Evolutionary conservation across 2,888 invertebrate genomes (phyloP), one percentile per base, ranked within the genome.

Genomic region (Capitulum mitella): DNA sequence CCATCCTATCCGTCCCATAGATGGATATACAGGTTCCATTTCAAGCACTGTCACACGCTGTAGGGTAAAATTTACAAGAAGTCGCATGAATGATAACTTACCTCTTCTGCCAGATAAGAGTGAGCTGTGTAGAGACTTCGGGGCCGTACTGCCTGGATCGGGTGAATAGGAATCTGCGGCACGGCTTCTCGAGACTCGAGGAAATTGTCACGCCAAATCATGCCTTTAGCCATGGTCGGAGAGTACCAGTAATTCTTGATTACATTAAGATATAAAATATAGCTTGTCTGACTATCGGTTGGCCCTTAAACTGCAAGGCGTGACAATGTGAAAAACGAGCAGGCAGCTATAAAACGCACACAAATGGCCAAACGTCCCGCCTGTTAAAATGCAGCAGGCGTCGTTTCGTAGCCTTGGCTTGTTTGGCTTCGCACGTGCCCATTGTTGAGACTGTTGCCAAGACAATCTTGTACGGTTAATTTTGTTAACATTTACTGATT

Each of bases 101-200:
- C 83, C 85, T 78, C 85, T 83, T 85, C 86, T 78, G 22, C 80
- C 70, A 40, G 37, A 37, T 80, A 64, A 76, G 79, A 37, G 48
- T n/a, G 78, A 34, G 90, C 89, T 77, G 91, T 90, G 83, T 91
- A 91, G 79, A 91, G 89, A 85, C 91, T 91, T 82, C 91, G 88
- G 19, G 90, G 90, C 81, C 91, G 88, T 82, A 89, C 88, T 54
- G 89, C 83, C 54, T 70, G 70, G 22, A 70, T 70, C 3, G 70
- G 37, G 16, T 70, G 70, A 12, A 70, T 37, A 14, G 70, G 70
- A 22, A 70, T 70, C 70, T 70, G 70, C 5, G 70, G 70, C 22
- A 70, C 70, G 5, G 37, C 37, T 19, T 70, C 70, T 22, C 70
- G 70, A 12, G 70, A 70, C 37, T 70, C 70, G 5, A 70, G 26